phyloP scores from a whole-genome alignment of 2,113 vertebrate species.

The Pituophis catenifer region DNA sequence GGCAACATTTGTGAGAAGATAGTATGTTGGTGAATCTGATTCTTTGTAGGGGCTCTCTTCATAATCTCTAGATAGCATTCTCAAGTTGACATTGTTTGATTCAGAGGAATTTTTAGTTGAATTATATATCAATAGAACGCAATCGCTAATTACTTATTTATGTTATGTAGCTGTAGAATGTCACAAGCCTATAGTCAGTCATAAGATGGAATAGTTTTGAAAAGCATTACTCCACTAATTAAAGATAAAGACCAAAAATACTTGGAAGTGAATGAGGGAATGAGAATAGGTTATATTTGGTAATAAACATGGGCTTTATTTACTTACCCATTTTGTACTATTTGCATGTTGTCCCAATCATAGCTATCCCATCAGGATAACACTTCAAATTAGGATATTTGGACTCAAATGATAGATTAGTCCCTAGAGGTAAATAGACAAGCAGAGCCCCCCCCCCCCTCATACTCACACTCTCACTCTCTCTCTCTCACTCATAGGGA shows the following conservation, averaged over 20 bases:
- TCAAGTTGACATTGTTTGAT: neutral
- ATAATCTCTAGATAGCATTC: neutral
- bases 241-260: neutral
- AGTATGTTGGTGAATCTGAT: neutral
- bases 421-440: neutral
- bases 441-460: accelerated
- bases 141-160: neutral
- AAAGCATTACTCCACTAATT: neutral
- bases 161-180: neutral
- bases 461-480: too few species aligned
- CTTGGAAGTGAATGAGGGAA: neutral
- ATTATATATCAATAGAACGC: neutral
- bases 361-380: neutral
- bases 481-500: neutral
- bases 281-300: neutral
- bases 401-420: neutral
- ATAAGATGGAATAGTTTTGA: neutral
- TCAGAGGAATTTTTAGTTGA: neutral
- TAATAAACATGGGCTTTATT: neutral
- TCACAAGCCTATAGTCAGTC: neutral
- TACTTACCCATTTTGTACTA: neutral
- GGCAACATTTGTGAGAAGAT: neutral
- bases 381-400: neutral
- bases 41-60: neutral
- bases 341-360: neutral